These are phyloP conservation scores for Odontomyia ornata DNA, from an alignment of 2,888 invertebrate species.

Conservation along the genomic window DNA sequence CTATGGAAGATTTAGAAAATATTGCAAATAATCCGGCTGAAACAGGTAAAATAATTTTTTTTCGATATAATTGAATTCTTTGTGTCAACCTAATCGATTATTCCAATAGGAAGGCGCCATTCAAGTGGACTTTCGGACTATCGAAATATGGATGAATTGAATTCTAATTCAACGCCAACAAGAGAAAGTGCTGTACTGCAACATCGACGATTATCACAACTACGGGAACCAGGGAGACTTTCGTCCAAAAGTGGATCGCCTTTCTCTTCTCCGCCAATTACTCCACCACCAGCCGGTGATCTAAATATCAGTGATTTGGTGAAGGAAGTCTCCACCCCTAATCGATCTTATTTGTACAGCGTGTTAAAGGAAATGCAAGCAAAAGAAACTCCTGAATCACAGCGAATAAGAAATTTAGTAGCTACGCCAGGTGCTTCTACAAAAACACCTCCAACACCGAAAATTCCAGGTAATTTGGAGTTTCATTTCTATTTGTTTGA, in stretches of 20 bases:
- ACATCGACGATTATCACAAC: slow-evolving; percentile 60
- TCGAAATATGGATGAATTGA: slow-evolving; percentile 15
- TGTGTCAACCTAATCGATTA: neutral
- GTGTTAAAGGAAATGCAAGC: slow-evolving; percentile 48
- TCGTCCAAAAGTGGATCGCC: neutral
- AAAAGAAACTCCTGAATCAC: slow-evolving; percentile 48
- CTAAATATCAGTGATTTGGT: slow-evolving; percentile 46
- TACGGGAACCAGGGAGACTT: slow-evolving; percentile 54
- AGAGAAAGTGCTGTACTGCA: slow-evolving; percentile 52
- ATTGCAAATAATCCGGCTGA: neutral
- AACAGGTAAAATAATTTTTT: neutral
- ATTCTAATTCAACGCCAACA: neutral
- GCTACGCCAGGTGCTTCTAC: slow-evolving; percentile 53
- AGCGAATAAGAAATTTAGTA: slow-evolving; percentile 51
- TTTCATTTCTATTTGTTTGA: no score
- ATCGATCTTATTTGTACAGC: slow-evolving; percentile 45
- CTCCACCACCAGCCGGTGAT: slow-evolving; percentile 15
- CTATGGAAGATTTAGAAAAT: neutral
- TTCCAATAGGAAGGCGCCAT: neutral
- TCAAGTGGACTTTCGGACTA: neutral
- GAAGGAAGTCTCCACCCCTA: slow-evolving; percentile 46
- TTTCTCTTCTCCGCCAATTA: neutral
- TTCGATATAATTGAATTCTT: no score
- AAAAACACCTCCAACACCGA: slow-evolving; percentile 61
- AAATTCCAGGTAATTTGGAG: slow-evolving; percentile 58